Conservation (phyloP, 1,140 invertebrate genomes). For the Nephila pilipes region DNA sequence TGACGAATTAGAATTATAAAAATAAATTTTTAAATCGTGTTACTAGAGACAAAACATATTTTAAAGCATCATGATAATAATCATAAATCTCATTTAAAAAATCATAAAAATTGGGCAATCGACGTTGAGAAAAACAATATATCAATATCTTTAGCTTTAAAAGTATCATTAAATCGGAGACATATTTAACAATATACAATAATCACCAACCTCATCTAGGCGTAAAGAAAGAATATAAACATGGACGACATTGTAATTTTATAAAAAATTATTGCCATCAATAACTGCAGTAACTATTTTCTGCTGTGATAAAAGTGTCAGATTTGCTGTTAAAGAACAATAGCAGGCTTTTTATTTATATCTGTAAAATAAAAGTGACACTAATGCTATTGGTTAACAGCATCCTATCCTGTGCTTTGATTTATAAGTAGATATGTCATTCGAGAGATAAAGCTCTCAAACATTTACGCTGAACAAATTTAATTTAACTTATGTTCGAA, state of each 20-base stretch:
- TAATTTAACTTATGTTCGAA: neutral
- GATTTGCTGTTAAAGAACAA: slow-evolving; percentile 35
- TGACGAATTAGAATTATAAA: too few relatives aligned
- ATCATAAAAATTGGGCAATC: neutral
- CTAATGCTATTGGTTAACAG: slow-evolving; percentile 2
- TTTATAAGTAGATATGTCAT: neutral
- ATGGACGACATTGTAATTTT: neutral
- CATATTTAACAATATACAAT: neutral
- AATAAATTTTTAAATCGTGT: too few relatives aligned
- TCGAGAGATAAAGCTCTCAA: neutral
- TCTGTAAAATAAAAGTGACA: slow-evolving; percentile 22
- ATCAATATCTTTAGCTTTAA: neutral
- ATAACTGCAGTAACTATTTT: neutral
- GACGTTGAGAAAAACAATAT: neutral
- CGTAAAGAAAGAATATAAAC: neutral
- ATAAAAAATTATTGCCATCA: neutral
- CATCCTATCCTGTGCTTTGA: neutral
- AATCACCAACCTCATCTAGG: neutral
- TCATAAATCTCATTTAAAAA: neutral
- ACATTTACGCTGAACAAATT: neutral
- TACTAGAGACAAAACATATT: too few relatives aligned
- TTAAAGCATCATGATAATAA: too few relatives aligned
- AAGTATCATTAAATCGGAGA: too few relatives aligned
- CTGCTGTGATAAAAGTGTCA: neutral
- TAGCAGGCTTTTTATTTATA: neutral